Conservation (phyloP, 2,113 vertebrate genomes). For the Erythrocercus mccallii region DNA sequence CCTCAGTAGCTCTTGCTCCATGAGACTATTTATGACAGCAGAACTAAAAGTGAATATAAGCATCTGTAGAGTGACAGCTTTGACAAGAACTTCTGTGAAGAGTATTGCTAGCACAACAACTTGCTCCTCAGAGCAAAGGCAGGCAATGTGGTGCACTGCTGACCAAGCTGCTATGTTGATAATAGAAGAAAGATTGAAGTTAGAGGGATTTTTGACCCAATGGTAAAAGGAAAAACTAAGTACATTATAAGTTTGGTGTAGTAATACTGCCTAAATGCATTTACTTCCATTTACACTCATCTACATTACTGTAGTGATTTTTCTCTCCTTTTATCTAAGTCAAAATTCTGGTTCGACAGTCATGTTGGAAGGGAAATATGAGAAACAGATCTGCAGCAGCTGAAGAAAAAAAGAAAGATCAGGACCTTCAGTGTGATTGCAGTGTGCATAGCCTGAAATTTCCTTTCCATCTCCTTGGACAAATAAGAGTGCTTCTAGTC, state of each 20-base stretch:
- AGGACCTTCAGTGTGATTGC: background rate
- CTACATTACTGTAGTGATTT: background rate
- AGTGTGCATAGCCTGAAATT: background rate
- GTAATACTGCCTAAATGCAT: background rate
- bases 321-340: background rate
- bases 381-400: background rate
- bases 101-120: background rate
- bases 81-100: background rate
- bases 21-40: background rate
- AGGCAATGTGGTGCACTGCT: background rate
- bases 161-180: background rate
- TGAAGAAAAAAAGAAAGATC: conserved; percentile 17
- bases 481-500: conserved; percentile 34
- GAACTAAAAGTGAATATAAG: background rate
- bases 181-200: background rate
- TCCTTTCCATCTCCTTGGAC: conserved; percentile 31
- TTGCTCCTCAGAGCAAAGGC: background rate
- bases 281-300: background rate
- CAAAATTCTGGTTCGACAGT: background rate
- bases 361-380: background rate
- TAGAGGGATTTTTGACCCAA: background rate
- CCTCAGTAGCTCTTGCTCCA: background rate
- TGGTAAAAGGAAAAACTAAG: background rate
- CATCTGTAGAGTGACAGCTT: background rate
- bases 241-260: background rate